Percentiles rank a stretch among this genome's conserved stretches.
phyloP scores from a whole-genome alignment of 1,140 invertebrate genomes.

The Brachionus asplanchnoidis region DNA sequence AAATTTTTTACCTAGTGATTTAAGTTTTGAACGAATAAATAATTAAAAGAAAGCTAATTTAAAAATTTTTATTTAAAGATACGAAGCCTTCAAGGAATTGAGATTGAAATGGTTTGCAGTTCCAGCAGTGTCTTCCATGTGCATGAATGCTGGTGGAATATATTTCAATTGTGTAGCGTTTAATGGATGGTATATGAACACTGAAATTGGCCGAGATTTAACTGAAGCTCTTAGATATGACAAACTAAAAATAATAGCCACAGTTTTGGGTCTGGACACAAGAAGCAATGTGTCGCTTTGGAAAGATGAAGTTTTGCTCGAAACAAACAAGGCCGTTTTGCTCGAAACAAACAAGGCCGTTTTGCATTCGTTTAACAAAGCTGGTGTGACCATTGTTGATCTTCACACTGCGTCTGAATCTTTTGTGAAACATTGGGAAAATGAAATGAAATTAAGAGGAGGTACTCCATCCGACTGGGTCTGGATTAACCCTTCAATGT shows the following conservation, averaged over 20 bases:
- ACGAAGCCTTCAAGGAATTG: conserved; percentile 77
- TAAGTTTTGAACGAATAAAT: no score
- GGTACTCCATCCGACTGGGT: conserved; percentile 93
- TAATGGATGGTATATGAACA: conserved; percentile 95
- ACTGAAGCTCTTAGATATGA: conserved; percentile 81
- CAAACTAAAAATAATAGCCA: conserved; percentile 76
- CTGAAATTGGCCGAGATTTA: conserved; percentile 84
- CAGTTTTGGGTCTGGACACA: conserved; percentile 79
- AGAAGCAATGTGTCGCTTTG: conserved; percentile 74
- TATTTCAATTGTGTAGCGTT: conserved; percentile 87
- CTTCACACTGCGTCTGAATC: conserved; percentile 91
- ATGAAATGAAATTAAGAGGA: conserved; percentile 78
- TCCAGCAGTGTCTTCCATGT: conserved; percentile 78
- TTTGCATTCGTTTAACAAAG: conserved; percentile 78
- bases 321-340: conserved; percentile 81
- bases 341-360: conserved; percentile 85
- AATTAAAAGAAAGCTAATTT: no score
- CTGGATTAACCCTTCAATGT: conserved; percentile 89
- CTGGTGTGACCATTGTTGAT: conserved; percentile 86
- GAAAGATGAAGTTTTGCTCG: conserved; percentile 85
- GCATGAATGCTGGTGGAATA: conserved; percentile 89
- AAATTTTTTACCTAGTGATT: no score
- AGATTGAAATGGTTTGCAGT: conserved; percentile 82
- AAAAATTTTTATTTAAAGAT: neutral
- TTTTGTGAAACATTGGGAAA: conserved; percentile 90